Conservation (phyloP, 2,797 vertebrate species). For the Melanotaenia pygmaea region DNA sequence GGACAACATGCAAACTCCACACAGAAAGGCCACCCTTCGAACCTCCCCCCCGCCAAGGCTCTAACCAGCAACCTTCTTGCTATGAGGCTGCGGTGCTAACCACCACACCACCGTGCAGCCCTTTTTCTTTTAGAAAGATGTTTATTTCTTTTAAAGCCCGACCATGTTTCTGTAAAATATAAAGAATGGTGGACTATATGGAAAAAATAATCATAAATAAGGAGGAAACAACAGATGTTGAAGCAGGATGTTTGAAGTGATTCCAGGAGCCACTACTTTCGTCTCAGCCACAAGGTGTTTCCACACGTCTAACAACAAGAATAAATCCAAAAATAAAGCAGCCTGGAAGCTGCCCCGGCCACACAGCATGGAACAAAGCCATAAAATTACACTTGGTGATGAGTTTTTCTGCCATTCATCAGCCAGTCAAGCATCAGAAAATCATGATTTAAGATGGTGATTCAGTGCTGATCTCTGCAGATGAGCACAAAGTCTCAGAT, state of each 20-base stretch:
- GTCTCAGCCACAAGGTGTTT: not conserved
- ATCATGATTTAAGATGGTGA: not conserved
- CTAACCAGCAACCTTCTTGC: no score
- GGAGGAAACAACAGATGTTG: not conserved
- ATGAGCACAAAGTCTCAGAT: no score
- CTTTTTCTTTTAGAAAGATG: no score
- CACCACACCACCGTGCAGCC: no score
- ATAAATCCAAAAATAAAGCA: not conserved
- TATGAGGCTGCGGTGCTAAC: no score
- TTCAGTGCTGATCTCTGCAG: not conserved
- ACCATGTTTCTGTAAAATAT: not conserved
- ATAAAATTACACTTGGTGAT: not conserved
- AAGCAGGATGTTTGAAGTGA: not conserved
- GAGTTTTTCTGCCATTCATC: not conserved
- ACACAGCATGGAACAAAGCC: fast-evolving
- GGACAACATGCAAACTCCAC: no score
- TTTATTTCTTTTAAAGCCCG: not conserved
- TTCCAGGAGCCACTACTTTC: not conserved
- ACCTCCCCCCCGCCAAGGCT: no score
- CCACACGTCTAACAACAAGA: no score
- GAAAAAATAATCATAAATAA: not conserved
- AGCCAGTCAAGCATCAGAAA: not conserved
- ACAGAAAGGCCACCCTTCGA: no score
- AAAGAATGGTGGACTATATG: not conserved
- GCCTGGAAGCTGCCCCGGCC: not conserved